Evolutionary conservation across 2,888 invertebrate species (phyloP).

Genomic region (Agrochola lota): DNA sequence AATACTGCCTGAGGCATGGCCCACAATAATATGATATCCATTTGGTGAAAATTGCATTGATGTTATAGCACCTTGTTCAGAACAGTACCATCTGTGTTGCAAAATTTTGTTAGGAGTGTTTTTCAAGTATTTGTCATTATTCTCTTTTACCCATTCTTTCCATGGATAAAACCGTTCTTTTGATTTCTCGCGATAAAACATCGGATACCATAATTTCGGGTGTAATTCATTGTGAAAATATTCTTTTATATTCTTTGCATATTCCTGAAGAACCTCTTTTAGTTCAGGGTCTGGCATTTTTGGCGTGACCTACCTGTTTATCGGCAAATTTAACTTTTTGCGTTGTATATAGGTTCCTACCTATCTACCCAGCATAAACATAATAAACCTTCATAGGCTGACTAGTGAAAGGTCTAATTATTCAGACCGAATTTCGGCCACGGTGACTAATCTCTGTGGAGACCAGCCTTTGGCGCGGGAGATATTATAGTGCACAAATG

Average conservation of each 20-base stretch:
- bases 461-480: not conserved
- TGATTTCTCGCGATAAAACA: slow-evolving; percentile 74
- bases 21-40: slow-evolving; percentile 83
- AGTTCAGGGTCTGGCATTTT: slow-evolving; percentile 56
- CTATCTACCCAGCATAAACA: not conserved
- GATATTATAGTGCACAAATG: not conserved
- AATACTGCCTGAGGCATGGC: slow-evolving; percentile 87
- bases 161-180: slow-evolving; percentile 59
- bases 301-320: slow-evolving; percentile 60
- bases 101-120: slow-evolving; percentile 76
- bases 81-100: slow-evolving; percentile 79
- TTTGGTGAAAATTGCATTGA: slow-evolving; percentile 83
- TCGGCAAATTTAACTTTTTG: not conserved
- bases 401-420: not conserved
- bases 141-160: slow-evolving; percentile 76
- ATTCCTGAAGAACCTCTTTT: slow-evolving; percentile 73
- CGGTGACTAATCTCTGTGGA: no score
- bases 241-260: slow-evolving; percentile 65
- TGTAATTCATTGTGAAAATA: slow-evolving; percentile 75
- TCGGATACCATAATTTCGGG: slow-evolving; percentile 80
- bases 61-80: slow-evolving; percentile 81
- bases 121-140: slow-evolving; percentile 76
- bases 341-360: not conserved
- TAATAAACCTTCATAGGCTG: not conserved
- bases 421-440: not conserved